Percentiles rank a stretch among this genome's conserved stretches.
phyloP scores from a whole-genome alignment of 2,797 vertebrate species.

The Sphaeramia orbicularis region DNA sequence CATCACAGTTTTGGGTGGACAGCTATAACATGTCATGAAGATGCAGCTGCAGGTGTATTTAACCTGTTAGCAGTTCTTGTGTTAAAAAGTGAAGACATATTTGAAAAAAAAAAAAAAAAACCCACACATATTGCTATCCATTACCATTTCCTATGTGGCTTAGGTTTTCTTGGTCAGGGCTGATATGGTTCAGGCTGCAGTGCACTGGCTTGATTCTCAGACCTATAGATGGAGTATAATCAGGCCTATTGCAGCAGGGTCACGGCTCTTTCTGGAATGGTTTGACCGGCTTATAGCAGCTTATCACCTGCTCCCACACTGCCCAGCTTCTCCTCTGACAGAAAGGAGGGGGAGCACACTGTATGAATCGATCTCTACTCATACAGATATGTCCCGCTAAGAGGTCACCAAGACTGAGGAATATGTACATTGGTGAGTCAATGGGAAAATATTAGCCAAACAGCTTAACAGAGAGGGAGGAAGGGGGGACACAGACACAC shows the following conservation, averaged over 20 bases:
- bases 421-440: conserved; percentile 78
- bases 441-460: conserved; percentile 81
- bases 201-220: conserved; percentile 58
- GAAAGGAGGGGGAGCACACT: conserved; percentile 55
- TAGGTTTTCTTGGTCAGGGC: conserved; percentile 53
- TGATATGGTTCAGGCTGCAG: conserved; percentile 49
- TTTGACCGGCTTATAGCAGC: conserved; percentile 64
- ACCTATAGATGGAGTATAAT: conserved; percentile 64
- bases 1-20: too few species aligned
- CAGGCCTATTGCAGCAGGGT: conserved; percentile 73
- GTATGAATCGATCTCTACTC: conserved; percentile 77
- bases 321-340: conserved; percentile 47
- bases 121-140: conserved; percentile 2
- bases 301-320: conserved; percentile 72
- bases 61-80: too few species aligned
- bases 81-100: not conserved
- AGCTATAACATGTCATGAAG: too few species aligned
- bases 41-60: too few species aligned
- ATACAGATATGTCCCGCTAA: conserved; percentile 64
- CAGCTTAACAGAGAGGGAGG: conserved; percentile 66
- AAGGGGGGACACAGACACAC: conserved; percentile 43
- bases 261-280: conserved; percentile 72
- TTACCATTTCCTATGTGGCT: conserved; percentile 28
- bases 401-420: conserved; percentile 66
- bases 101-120: too few species aligned